A percentile compares a stretch with the other conserved stretches of the same genome.
phyloP scores from a whole-genome alignment of 92 coral and sea anemone genomes.

The Porites evermanni region DNA sequence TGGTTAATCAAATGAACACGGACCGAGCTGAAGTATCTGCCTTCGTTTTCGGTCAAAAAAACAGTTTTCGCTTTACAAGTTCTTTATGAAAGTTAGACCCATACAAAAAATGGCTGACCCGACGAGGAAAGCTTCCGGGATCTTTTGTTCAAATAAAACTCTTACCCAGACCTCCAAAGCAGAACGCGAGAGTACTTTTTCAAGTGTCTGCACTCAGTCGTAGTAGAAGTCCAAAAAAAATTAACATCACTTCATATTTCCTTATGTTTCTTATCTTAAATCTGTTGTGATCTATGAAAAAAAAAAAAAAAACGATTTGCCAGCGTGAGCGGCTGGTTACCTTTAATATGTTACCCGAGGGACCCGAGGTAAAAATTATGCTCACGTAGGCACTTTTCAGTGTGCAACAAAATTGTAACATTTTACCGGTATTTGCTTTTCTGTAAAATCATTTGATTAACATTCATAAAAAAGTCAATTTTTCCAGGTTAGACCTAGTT shows the following conservation, averaged over 20 bases:
- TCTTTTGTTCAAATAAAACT: neutral
- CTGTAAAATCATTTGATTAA: too few relatives aligned
- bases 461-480: too few relatives aligned
- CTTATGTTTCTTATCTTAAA: too few relatives aligned
- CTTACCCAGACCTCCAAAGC: neutral
- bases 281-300: too few relatives aligned
- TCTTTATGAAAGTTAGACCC: neutral
- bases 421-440: neutral
- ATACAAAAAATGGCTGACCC: neutral
- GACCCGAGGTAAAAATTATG: neutral
- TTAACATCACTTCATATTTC: too few relatives aligned
- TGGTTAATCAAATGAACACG: neutral
- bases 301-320: too few relatives aligned
- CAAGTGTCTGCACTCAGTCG: neutral
- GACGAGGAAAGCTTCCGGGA: conserved; percentile 9
- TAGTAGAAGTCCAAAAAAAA: neutral
- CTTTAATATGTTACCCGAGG: neutral
- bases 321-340: neutral
- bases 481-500: too few relatives aligned
- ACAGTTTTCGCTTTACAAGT: too few relatives aligned
- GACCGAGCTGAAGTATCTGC: neutral
- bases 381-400: neutral
- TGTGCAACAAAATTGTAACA: neutral
- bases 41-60: conserved; percentile 16
- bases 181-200: neutral